Evolutionary conservation across 1,140 invertebrate genomes (phyloP).

Genomic region (Cydia splendana): DNA sequence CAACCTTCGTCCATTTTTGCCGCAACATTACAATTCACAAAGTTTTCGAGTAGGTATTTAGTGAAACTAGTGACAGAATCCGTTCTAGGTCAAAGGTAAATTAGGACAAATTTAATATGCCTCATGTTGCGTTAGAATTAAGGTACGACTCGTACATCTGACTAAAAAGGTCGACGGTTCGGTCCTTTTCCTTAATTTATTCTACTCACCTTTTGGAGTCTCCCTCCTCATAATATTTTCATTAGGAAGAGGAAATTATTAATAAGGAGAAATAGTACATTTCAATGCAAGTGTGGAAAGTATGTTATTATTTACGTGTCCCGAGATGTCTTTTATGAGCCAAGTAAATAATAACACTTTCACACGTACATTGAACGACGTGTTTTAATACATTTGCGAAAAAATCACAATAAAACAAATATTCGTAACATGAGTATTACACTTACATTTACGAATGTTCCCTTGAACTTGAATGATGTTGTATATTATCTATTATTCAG

Average conservation of each 20-base stretch:
- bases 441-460: no score
- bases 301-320: no score
- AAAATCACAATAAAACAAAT: no score
- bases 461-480: no score
- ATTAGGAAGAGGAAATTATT: slow-evolving; percentile 12
- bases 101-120: not conserved
- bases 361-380: no score
- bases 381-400: no score
- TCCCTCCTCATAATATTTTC: slow-evolving; percentile 2
- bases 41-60: not conserved
- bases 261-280: not conserved
- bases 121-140: not conserved
- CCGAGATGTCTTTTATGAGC: no score
- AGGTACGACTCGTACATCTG: not conserved
- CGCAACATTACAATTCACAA: not conserved
- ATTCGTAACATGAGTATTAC: no score
- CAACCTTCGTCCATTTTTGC: not conserved
- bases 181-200: slow-evolving; percentile 5
- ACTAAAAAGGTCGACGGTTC: not conserved
- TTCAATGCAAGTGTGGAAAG: no score
- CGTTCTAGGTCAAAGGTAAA: not conserved
- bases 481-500: no score
- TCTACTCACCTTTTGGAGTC: slow-evolving; percentile 4
- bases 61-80: not conserved
- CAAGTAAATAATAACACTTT: no score